A percentile compares a stretch with the other conserved stretches of the same genome.
These are phyloP conservation scores for Hyposoter dolosus DNA, from an alignment of 2,888 invertebrate genomes.

Conservation along the genomic window DNA sequence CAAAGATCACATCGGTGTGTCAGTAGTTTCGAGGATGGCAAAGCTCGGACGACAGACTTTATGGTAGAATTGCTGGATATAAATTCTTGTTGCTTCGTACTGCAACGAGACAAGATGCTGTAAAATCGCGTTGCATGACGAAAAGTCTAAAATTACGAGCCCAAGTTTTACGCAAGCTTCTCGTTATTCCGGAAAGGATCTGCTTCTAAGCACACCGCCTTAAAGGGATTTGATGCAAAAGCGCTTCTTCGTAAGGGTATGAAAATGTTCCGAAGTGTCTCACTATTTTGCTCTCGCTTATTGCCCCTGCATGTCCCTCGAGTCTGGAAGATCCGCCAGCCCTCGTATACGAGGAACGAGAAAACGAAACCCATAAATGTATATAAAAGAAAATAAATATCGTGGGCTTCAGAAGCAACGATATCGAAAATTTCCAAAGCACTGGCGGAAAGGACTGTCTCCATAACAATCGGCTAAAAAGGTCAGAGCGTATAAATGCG, in stretches of 20 bases:
- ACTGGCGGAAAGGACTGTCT: constrained; percentile 42
- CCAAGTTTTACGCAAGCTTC: constrained; percentile 25
- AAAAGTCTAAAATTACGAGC: constrained; percentile 1
- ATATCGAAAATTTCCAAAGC: constrained; percentile 31
- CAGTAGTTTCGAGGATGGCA: constrained; percentile 18
- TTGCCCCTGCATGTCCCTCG: background rate
- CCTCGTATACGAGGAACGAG: background rate
- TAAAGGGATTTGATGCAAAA: constrained; percentile 15
- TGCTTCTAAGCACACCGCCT: constrained; percentile 29
- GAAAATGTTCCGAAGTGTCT: constrained; percentile 6
- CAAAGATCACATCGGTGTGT: constrained; percentile 3
- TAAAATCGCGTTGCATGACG: background rate
- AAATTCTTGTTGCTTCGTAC: constrained; percentile 42
- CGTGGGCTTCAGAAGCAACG: constrained; percentile 2
- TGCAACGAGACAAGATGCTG: background rate
- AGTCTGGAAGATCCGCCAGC: constrained; percentile 23
- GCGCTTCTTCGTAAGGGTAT: constrained; percentile 1
- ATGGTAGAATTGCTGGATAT: constrained; percentile 50
- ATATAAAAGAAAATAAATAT: constrained; percentile 43
- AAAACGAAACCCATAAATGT: constrained; percentile 45
- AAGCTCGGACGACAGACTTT: constrained; percentile 25
- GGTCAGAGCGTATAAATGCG: constrained; percentile 52
- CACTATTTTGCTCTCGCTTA: constrained; percentile 13
- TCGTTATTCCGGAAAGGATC: constrained; percentile 46
- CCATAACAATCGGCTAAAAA: constrained; percentile 23